Evolutionary conservation across 92 coral and sea anemone genomes (phyloP).

Genomic region (Phymanthus crucifer): DNA sequence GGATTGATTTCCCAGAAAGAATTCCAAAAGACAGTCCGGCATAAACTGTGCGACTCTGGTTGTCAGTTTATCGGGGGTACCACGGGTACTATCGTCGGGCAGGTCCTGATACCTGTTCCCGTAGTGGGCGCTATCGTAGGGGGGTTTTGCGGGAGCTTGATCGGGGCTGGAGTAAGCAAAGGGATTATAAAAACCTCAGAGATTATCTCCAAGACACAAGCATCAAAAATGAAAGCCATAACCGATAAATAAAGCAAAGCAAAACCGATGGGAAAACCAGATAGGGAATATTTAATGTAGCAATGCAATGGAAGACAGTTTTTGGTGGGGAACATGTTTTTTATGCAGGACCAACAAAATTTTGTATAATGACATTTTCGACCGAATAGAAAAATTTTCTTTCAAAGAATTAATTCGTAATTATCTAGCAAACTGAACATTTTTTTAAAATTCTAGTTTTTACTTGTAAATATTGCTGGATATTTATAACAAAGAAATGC

Average conservation of each 20-base stretch:
- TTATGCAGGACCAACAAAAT: neutral
- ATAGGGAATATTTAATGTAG: neutral
- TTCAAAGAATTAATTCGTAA: neutral
- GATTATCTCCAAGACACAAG: conserved; percentile 74
- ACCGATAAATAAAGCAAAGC: conserved; percentile 43
- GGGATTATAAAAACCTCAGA: conserved; percentile 97
- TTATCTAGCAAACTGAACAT: neutral
- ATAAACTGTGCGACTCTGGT: conserved; percentile 88
- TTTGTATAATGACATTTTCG: neutral
- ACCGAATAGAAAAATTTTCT: neutral
- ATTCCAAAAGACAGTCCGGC: conserved; percentile 78
- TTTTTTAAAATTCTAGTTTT: conserved; percentile 1
- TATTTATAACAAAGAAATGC: neutral
- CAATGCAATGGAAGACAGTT: neutral
- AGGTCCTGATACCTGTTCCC: conserved; percentile 99
- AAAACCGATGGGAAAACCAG: neutral
- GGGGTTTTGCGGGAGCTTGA: conserved; percentile 93
- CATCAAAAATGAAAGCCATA: conserved; percentile 51
- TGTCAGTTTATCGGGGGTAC: conserved; percentile 99
- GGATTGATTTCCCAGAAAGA: conserved; percentile 84
- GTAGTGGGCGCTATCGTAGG: conserved; percentile 99
- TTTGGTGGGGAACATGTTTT: neutral
- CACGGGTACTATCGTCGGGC: conserved; percentile 98
- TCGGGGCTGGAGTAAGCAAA: conserved; percentile 94
- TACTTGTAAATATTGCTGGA: neutral